Evolutionary conservation across 2,797 vertebrate genomes (phyloP), one percentile per base, ranked within the genome.

Genomic region (Megaceryle alcyon): DNA sequence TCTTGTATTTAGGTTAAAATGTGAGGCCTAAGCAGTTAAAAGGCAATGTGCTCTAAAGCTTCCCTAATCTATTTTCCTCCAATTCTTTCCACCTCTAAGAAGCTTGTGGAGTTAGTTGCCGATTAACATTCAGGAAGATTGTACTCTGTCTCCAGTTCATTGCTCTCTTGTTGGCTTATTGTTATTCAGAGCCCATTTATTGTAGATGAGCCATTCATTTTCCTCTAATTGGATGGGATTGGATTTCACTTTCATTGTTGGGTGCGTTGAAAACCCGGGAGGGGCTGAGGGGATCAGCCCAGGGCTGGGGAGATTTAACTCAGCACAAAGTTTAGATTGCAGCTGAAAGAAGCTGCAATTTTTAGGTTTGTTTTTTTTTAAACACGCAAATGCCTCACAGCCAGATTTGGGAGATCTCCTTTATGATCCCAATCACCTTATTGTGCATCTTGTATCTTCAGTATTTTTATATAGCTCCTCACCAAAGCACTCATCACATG

Each of bases 161-260:
- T 97, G 94, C 94, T 97, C 93, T 97, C 94, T 97, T 97, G 90
- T 97, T 97, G 95, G 95, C 86, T 92, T 96, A 96, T 97, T 97
- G 97, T 97, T 96, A 97, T 95, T 97, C 92, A 96, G 95, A 97
- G 90, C 86, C 93, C 90, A 95, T 97, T 97, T 96, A 97, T 94
- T 95, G 94, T 94, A 95, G 92, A 94, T 94, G 96, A 96, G 90
- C 92, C 89, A 96, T 97, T 97, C 94, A 96, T 97, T 96, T 94
- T 95, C 93, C 88, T 95, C 95, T 97, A 97, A 97, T 96, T 97
- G 96, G 95, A 95, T 95, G 94, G 96, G 94, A 96, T 84, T 97
- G 96, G 91, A 95, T 97, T 97, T 97, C 96, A 96, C 90, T 97
- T 97, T 97, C 94, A 97, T 97, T 97, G 93, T 95, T 94, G 88